Evolutionary conservation across 35 echinoderm and acorn worm genomes (phyloP).

Genomic region (Ptychodera flava): DNA sequence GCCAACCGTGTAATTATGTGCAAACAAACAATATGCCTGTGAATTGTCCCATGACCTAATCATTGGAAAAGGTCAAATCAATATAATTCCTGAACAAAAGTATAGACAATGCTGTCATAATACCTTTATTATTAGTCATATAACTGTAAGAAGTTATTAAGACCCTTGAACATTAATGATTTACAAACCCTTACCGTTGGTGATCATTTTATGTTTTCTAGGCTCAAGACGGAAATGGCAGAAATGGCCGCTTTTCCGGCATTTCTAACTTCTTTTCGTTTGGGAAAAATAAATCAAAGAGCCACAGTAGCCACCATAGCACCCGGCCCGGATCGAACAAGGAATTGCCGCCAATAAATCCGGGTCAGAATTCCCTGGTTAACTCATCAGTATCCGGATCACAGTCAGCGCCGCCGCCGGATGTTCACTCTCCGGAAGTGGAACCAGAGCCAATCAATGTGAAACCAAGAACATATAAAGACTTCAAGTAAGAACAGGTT

Average conservation of each 20-base stretch:
- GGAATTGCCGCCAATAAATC: slow-evolving; percentile 51
- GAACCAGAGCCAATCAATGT: slow-evolving; percentile 7
- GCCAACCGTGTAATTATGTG: too few species aligned
- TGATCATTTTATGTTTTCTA: neutral
- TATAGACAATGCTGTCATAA: too few species aligned
- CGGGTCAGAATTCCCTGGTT: slow-evolving; percentile 58
- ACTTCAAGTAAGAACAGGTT: slow-evolving; percentile 78
- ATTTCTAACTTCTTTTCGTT: slow-evolving; percentile 74
- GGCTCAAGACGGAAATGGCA: neutral
- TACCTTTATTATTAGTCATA: too few species aligned
- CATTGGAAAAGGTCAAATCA: too few species aligned
- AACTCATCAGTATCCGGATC: neutral
- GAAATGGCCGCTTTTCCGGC: slow-evolving; percentile 17
- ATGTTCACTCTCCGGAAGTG: neutral
- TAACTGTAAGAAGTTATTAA: too few species aligned
- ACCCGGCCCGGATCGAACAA: neutral
- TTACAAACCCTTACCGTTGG: too few species aligned
- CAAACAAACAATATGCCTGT: too few species aligned
- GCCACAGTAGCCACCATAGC: slow-evolving; percentile 11
- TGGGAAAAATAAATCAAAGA: slow-evolving; percentile 43
- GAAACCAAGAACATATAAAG: slow-evolving; percentile 50
- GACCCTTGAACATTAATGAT: too few species aligned
- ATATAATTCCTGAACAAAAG: too few species aligned
- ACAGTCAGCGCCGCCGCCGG: slow-evolving; percentile 18
- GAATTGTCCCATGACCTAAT: too few species aligned